Base-by-base conservation (phyloP, 1,140 invertebrate species). In the Drosophila micromelanica region DNA sequence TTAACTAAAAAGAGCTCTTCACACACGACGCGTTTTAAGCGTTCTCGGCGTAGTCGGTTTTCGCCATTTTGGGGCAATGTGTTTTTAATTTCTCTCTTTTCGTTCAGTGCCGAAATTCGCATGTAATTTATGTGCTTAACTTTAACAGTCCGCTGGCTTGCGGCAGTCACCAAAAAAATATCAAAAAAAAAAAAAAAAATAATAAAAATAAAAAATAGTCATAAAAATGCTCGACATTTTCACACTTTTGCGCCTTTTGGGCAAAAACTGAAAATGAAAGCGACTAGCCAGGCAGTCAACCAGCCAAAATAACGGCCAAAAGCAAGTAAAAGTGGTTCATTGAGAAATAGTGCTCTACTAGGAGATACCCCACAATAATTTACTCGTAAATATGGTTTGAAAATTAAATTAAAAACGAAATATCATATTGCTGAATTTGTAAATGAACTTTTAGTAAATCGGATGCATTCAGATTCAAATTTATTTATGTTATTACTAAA, bases 51-150 rank as follows among this genome's bases (percentile, higher is more conserved):
- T 72, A 65, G 76, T 73, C 54, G 56, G 32, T 35, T 8, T 49
- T 35, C 32, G 8, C 32, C 32, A 9, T 52, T 69, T 57, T 52
- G 61, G 51, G 72, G 78, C 82, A 81, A 72, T 81, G 82, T 72
- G 84, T 76, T 87, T 79, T 84, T 87, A 89, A 87, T 87, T 89
- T 67, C 69, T 27, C 51, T 56, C 23, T 48, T 68, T 46, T 62
- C 13, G 42, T 17, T 17, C 27, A 38, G 15, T 38, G 23, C 32
- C 43, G 46, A 57, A 72, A 67, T 73, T 78, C 75, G 40, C 60
- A 77, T 75, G 71, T 82, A 82, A 89, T 86, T 86, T 82, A 86
- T 87, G 75, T 76, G 84, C 84, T 87, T 80, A 89, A 89, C 84
- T 87, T 87, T 87, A 59, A 84, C 84, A 78, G 68, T 84, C 65